phyloP scores from a whole-genome alignment of 2,888 invertebrate genomes.

The Chrysolina haemoptera region DNA sequence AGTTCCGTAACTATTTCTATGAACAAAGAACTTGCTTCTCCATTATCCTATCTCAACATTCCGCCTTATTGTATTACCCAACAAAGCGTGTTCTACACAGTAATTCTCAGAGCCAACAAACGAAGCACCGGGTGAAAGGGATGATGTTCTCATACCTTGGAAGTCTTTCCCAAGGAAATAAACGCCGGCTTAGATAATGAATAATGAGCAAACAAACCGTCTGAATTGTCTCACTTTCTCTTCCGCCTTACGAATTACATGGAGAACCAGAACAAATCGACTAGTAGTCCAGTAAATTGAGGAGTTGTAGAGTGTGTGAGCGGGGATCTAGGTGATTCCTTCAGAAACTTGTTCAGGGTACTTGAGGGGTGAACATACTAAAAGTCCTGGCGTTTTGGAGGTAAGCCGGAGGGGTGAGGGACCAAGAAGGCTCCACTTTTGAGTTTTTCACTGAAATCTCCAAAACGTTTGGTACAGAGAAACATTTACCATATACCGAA shows the following conservation, averaged over 20 bases:
- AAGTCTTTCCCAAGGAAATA: background rate
- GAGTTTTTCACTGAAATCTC: no score
- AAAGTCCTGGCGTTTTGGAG: no score
- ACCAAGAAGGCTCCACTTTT: no score
- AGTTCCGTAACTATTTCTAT: background rate
- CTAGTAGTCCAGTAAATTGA: no score
- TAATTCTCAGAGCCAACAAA: constrained; percentile 1
- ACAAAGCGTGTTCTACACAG: background rate
- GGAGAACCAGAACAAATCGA: constrained; percentile 34
- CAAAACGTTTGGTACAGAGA: no score
- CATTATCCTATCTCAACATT: background rate
- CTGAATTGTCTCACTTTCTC: constrained; percentile 47
- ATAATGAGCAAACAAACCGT: constrained; percentile 7
- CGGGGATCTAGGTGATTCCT: no score
- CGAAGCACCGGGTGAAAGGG: constrained; percentile 11
- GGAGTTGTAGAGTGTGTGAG: no score
- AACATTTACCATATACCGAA: no score
- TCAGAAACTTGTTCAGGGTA: no score
- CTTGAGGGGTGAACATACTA: no score
- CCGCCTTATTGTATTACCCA: background rate
- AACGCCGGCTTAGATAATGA: background rate
- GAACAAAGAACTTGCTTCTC: background rate
- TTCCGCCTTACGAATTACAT: constrained; percentile 43
- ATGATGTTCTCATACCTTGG: constrained; percentile 8
- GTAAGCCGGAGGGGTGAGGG: no score